Evolutionary conservation across 1,140 invertebrate genomes (phyloP), one percentile per base, ranked within the genome.

Genomic region (Hyposmocoma kahamanoa): DNA sequence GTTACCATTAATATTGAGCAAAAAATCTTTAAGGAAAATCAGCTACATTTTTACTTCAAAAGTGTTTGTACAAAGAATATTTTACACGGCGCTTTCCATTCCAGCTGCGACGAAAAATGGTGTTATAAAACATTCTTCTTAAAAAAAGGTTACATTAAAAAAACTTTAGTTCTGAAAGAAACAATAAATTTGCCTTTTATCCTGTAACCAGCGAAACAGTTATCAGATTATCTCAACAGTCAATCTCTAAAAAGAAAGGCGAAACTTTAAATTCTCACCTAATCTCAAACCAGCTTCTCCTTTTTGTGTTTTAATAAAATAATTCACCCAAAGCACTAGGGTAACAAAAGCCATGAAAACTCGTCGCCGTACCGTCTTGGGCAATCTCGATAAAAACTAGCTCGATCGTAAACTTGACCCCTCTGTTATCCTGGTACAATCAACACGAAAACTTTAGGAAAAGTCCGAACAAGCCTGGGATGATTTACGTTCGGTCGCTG

Each of bases 351-450:
- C 64, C 61, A 67, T 68, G 63, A 65, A 65, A 60, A 62, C 49
- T 62, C 60, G 56, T 50, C 30, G 47, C 19, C 22, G 48, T 54
- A 50, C 47, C 48, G 42, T 60, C 53, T 36, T 36, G 54, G 59
- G 67, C 66, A 77, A 77, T 77, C 73, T 72, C 73, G 73, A 77
- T 77, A 74, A 72, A 67, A 74, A 69, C 62, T 59, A 55, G 64
- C 56, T 47, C 50, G 59, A 57, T 71, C 62, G 70, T 77, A 77
- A 77, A 77, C 62, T 64, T 66, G 68, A 73, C 71, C 71, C n/a
- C 68, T 58, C 59, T 50, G 48, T 72, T 72, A 77, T 77, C 73
- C 68, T 47, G 50, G 47, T 56, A 50, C 51, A 68, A 74, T 77
- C 68, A 67, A 72, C 68, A 64, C 62, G 60, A 58, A 64, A 69